phyloP scores from a whole-genome alignment of 2,888 invertebrate genomes.

The Synanthedon myopaeformis region DNA sequence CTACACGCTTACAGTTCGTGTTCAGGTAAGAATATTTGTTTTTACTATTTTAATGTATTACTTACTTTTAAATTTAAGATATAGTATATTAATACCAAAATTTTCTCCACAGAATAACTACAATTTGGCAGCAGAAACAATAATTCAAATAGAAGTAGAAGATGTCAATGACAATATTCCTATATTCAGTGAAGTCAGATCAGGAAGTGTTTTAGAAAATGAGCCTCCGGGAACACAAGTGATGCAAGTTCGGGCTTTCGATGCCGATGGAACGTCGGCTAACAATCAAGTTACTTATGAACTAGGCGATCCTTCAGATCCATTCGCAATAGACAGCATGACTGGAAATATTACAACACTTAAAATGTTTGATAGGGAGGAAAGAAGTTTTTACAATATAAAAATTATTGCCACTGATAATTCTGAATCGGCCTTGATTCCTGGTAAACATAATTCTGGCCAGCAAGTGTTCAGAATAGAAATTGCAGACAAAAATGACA shows the following conservation, averaged over 20 bases:
- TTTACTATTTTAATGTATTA: constrained; percentile 1
- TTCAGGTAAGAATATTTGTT: constrained; percentile 56
- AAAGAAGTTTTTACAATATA: constrained; percentile 85
- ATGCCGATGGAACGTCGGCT: constrained; percentile 84
- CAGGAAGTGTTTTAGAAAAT: constrained; percentile 87
- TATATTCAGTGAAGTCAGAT: constrained; percentile 83
- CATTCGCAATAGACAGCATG: constrained; percentile 85
- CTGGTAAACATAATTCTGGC: constrained; percentile 77
- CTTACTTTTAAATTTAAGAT: constrained; percentile 1
- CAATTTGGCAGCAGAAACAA: constrained; percentile 82
- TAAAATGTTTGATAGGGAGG: constrained; percentile 88
- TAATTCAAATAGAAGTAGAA: constrained; percentile 80
- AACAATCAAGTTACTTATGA: constrained; percentile 87
- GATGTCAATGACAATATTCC: constrained; percentile 95
- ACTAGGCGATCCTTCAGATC: constrained; percentile 75
- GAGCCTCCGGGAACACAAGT: constrained; percentile 86
- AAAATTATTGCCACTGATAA: constrained; percentile 93
- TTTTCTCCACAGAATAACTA: constrained; percentile 75
- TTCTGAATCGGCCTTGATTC: constrained; percentile 81
- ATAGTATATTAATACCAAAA: background rate
- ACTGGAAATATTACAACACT: constrained; percentile 91
- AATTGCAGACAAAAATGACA: constrained; percentile 97
- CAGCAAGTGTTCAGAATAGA: constrained; percentile 89
- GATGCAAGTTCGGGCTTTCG: constrained; percentile 89
- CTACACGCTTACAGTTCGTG: constrained; percentile 85